These are phyloP conservation scores for Genyomyrus donnyi DNA, from an alignment of 2,113 vertebrate species.

Conservation along the genomic window DNA sequence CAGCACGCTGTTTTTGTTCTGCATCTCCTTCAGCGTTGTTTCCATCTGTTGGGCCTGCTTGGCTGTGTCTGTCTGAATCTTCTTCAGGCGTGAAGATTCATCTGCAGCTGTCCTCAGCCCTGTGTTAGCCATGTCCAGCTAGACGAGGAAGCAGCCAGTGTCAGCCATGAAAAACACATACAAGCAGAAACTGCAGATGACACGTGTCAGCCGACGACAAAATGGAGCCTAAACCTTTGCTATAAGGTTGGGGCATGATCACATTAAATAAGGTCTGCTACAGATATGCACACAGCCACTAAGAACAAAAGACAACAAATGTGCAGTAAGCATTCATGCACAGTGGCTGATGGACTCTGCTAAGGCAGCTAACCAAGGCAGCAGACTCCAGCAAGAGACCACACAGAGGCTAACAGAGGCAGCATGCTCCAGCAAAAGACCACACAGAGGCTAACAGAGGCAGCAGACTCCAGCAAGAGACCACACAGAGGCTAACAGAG, in stretches of 20 bases:
- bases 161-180: not conserved
- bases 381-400: too few relatives aligned
- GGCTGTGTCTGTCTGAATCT: conserved; percentile 78
- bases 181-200: not conserved
- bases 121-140: conserved; percentile 81
- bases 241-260: not conserved
- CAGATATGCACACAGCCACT: not conserved
- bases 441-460: not conserved
- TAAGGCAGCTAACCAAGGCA: not conserved
- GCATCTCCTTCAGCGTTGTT: conserved; percentile 75
- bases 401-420: too few relatives aligned
- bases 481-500: not conserved
- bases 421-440: not conserved
- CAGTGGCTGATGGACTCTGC: not conserved
- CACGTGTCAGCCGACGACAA: not conserved
- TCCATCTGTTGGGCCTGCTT: conserved; percentile 86
- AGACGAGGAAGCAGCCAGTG: not conserved
- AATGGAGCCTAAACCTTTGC: not conserved
- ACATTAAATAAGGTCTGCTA: not conserved
- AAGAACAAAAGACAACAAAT: not conserved
- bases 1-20: conserved; percentile 76
- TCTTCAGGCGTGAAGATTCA: conserved; percentile 70
- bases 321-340: not conserved
- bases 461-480: not conserved
- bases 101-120: conserved; percentile 77